Evolutionary conservation across 2,888 invertebrate genomes (phyloP).

Genomic region (Nycteola revayana): DNA sequence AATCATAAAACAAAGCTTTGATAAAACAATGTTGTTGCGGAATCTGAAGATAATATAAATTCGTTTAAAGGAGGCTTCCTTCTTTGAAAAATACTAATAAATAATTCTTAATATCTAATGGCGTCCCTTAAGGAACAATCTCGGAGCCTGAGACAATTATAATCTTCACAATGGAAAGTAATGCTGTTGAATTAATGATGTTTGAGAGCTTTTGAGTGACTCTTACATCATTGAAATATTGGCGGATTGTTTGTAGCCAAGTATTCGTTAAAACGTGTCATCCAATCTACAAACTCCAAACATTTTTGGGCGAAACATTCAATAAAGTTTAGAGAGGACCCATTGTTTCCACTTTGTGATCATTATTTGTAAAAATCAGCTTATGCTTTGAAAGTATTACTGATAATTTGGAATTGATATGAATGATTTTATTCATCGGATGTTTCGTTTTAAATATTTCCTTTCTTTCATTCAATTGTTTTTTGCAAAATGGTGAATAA

Average conservation of each 20-base stretch:
- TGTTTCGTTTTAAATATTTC: too few species aligned
- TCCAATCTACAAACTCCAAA: constrained; percentile 21
- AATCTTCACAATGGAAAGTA: constrained; percentile 33
- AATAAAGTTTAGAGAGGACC: constrained; percentile 21
- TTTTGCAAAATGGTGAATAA: too few species aligned
- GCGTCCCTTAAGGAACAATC: constrained; percentile 11
- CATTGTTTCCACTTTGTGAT: constrained; percentile 19
- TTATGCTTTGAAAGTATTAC: background rate
- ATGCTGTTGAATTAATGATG: constrained; percentile 44
- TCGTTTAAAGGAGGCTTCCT: background rate
- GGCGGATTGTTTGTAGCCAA: constrained; percentile 18
- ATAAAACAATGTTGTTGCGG: constrained; percentile 13
- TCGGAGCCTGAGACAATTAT: constrained; percentile 22
- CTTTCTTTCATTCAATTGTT: too few species aligned
- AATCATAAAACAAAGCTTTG: constrained; percentile 23
- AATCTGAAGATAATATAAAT: constrained; percentile 5
- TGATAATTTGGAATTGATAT: too few species aligned
- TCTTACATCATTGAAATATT: constrained; percentile 19
- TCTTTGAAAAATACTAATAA: constrained; percentile 13
- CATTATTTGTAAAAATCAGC: background rate
- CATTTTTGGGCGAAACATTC: constrained; percentile 14
- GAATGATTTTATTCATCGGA: too few species aligned
- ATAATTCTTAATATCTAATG: constrained; percentile 18
- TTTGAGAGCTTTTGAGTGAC: constrained; percentile 18
- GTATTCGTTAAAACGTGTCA: constrained; percentile 23